phyloP scores from a whole-genome alignment of 2,113 vertebrate genomes.

The Lophotis ruficrista region DNA sequence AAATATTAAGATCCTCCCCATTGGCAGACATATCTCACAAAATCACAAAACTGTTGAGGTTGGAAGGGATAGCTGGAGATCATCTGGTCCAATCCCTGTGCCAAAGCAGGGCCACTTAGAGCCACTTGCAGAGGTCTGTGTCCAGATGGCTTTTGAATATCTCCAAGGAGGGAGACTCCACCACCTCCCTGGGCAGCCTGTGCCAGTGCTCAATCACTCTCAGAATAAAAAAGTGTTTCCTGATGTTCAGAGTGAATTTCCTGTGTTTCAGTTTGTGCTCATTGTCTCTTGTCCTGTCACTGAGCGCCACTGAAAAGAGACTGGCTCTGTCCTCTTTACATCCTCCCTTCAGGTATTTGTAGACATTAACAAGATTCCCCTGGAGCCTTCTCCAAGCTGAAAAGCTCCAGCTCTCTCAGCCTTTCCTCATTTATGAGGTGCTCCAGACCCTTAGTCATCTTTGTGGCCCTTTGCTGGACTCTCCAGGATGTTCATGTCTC shows the following conservation, averaged over 20 bases:
- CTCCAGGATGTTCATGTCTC: too few relatives aligned
- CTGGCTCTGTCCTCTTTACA: background rate
- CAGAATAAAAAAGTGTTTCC: background rate
- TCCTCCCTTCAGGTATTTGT: background rate
- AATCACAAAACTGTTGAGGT: background rate
- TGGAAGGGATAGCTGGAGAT: background rate
- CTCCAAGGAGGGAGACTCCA: background rate
- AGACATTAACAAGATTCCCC: too few relatives aligned
- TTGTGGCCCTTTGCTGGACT: too few relatives aligned
- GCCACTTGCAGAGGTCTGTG: background rate
- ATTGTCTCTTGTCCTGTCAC: background rate
- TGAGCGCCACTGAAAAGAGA: background rate
- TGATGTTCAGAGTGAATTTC: background rate
- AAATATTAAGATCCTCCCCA: background rate
- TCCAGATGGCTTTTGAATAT: background rate
- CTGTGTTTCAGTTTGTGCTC: background rate
- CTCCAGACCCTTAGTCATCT: too few relatives aligned
- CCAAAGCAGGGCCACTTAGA: background rate
- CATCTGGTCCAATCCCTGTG: rapidly evolving
- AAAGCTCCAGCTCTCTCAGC: too few relatives aligned
- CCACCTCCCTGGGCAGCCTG: background rate
- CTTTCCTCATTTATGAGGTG: too few relatives aligned
- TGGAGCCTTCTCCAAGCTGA: too few relatives aligned
- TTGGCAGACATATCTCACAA: background rate
- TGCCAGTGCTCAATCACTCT: background rate